Evolutionary conservation across 2,888 invertebrate species (phyloP).

Genomic region (Drosophila kokeensis): DNA sequence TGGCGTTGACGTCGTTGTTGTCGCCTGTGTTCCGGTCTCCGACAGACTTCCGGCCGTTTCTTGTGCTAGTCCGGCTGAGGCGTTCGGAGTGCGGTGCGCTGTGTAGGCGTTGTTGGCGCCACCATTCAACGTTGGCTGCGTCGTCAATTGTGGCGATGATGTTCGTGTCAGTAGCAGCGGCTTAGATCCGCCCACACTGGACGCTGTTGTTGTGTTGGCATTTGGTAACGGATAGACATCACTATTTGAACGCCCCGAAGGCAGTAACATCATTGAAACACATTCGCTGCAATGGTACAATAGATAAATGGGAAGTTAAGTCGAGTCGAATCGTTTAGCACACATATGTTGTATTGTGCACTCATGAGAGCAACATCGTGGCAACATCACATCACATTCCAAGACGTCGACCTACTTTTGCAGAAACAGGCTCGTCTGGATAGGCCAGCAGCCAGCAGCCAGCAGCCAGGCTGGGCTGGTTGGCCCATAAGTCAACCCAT

Average conservation of each 20-base stretch:
- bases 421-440: slow-evolving; percentile 72
- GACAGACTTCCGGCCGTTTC: slow-evolving; percentile 72
- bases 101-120: slow-evolving; percentile 56
- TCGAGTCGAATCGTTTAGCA: slow-evolving; percentile 48
- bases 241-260: slow-evolving; percentile 84
- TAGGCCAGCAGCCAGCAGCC: slow-evolving; percentile 23
- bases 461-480: slow-evolving; percentile 14
- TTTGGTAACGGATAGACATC: slow-evolving; percentile 82
- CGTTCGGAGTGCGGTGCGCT: slow-evolving; percentile 40
- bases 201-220: slow-evolving; percentile 56
- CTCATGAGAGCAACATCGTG: slow-evolving; percentile 43
- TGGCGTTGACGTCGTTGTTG: slow-evolving; percentile 33
- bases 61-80: slow-evolving; percentile 41
- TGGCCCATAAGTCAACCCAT: slow-evolving; percentile 72
- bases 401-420: slow-evolving; percentile 63
- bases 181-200: slow-evolving; percentile 56
- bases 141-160: slow-evolving; percentile 76
- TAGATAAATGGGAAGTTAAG: slow-evolving; percentile 21
- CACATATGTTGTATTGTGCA: slow-evolving; percentile 45
- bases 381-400: slow-evolving; percentile 68
- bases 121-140: slow-evolving; percentile 63
- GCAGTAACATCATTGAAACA: slow-evolving; percentile 84
- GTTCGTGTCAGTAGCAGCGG: slow-evolving; percentile 77
- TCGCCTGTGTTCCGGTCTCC: slow-evolving; percentile 70
- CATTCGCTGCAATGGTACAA: slow-evolving; percentile 77